A percentile compares a stretch with the other conserved stretches of the same genome.
Evolutionary conservation across 2,113 vertebrate genomes (phyloP).

Genomic region (Nicator chloris): DNA sequence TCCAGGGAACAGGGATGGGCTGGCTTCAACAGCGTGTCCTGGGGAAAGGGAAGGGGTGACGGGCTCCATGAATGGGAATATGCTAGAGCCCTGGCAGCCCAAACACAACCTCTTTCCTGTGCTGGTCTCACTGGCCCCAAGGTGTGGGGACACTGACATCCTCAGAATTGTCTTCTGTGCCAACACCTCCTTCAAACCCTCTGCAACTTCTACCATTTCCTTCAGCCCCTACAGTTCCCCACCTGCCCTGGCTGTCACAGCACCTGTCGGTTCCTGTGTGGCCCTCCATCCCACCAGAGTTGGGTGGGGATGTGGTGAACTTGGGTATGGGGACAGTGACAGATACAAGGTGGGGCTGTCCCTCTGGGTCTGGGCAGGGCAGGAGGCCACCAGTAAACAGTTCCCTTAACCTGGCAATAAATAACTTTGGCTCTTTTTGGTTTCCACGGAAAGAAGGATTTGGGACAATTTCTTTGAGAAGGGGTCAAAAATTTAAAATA

Average conservation of each 20-base stretch:
- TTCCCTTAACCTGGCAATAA: background rate
- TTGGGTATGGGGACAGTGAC: background rate
- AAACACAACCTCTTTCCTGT: accelerated
- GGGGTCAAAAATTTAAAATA: background rate
- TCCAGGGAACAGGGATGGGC: background rate
- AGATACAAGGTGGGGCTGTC: background rate
- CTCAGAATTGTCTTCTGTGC: background rate
- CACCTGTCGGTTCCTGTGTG: accelerated
- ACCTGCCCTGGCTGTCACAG: background rate
- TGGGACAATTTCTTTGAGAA: background rate
- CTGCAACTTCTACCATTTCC: background rate
- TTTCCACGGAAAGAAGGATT: background rate
- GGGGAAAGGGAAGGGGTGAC: background rate
- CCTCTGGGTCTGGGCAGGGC: background rate
- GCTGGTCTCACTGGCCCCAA: background rate
- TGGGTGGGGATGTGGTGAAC: background rate
- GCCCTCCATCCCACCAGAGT: background rate
- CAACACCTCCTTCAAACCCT: background rate
- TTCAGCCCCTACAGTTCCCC: background rate
- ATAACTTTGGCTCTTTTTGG: background rate
- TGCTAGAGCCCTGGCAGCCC: background rate
- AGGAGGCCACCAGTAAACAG: background rate
- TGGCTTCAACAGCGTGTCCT: accelerated
- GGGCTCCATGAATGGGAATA: accelerated
- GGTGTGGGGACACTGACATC: accelerated